These are phyloP conservation scores for Nymphicus hollandicus DNA, from an alignment of 2,113 vertebrate genomes.

Conservation along the genomic window DNA sequence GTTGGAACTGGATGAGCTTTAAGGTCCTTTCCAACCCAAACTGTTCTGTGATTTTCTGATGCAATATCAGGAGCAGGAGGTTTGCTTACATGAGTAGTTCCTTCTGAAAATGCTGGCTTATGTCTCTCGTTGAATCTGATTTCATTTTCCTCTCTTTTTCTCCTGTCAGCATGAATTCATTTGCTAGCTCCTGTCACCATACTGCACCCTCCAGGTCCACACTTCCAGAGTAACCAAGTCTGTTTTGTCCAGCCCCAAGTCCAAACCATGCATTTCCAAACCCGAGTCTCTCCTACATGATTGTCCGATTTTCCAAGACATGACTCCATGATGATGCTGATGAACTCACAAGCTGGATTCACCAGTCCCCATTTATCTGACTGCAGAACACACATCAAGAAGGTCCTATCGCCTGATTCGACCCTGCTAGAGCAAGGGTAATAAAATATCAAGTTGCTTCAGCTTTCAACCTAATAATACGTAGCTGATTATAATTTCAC, in stretches of 20 bases:
- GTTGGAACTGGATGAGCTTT: background rate
- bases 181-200: background rate
- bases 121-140: background rate
- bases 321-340: background rate
- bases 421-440: background rate
- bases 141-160: background rate
- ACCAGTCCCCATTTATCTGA: background rate
- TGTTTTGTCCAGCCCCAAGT: background rate
- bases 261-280: background rate
- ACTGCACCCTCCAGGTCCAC: background rate
- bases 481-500: background rate
- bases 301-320: accelerated
- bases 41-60: background rate
- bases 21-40: background rate
- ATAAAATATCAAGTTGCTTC: background rate
- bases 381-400: background rate
- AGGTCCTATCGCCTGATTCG: background rate
- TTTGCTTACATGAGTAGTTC: background rate
- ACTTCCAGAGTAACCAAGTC: background rate
- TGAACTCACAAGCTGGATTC: accelerated
- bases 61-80: background rate
- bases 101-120: background rate
- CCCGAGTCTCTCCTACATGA: accelerated
- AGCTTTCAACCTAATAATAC: background rate
- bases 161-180: background rate